A percentile compares a stretch with the other conserved stretches of the same genome.
phyloP scores from a whole-genome alignment of 2,888 invertebrate genomes.

The Nephrotoma appendiculata region DNA sequence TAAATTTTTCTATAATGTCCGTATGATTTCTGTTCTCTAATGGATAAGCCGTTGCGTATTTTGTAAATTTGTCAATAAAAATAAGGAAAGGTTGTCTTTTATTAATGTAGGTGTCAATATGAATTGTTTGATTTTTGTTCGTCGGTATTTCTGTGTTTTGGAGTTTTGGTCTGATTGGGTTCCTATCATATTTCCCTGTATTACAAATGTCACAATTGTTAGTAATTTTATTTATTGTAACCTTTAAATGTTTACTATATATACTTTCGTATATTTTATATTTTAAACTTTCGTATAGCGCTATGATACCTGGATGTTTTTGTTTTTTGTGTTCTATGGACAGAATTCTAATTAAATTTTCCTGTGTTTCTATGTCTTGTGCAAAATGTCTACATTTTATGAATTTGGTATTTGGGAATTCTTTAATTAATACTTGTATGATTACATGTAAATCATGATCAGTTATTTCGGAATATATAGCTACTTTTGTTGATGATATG shows the following conservation, averaged over 20 bases:
- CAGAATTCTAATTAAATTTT: too few species aligned
- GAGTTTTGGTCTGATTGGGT: neutral
- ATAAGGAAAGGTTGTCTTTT: too few species aligned
- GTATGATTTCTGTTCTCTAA: too few species aligned
- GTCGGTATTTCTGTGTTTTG: neutral
- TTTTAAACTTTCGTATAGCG: neutral
- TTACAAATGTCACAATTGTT: neutral
- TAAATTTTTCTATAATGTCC: too few species aligned
- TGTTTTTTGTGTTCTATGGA: too few species aligned
- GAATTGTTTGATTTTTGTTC: neutral
- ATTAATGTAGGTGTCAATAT: too few species aligned
- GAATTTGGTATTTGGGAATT: neutral
- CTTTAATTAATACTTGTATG: neutral
- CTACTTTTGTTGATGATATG: neutral
- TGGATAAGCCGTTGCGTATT: too few species aligned
- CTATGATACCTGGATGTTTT: neutral
- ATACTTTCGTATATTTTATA: neutral
- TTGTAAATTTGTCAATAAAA: too few species aligned
- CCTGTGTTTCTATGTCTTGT: too few species aligned
- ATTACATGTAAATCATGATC: slow-evolving; percentile 8
- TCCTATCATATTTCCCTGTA: neutral
- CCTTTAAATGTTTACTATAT: too few species aligned
- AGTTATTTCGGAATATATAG: slow-evolving; percentile 8
- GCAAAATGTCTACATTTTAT: too few species aligned
- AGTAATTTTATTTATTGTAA: neutral